Percentiles rank a stretch among this genome's conserved stretches.
Conservation (phyloP, 2,797 vertebrate genomes). For the Pelobates cultripes region DNA sequence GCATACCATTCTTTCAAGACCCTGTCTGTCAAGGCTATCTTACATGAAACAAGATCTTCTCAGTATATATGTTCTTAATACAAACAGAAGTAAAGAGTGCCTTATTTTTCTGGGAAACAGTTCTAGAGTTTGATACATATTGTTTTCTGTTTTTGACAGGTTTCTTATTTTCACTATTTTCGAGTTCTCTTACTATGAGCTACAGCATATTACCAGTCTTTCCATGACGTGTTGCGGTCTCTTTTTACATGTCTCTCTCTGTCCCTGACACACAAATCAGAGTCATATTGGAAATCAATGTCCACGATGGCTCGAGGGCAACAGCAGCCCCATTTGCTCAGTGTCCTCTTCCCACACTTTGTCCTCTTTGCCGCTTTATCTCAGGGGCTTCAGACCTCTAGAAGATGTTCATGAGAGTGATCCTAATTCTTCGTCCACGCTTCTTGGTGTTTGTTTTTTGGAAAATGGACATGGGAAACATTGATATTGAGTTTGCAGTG, state of each 20-base stretch:
- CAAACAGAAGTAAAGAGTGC: not conserved
- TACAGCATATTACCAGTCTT: not conserved
- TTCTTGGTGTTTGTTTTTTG: slow-evolving; percentile 53
- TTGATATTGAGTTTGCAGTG: slow-evolving; percentile 53
- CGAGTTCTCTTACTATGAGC: not conserved
- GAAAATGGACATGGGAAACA: slow-evolving; percentile 55
- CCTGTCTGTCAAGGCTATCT: too few relatives aligned
- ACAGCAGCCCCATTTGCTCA: slow-evolving; percentile 39
- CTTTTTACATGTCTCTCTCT: slow-evolving; percentile 20
- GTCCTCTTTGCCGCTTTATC: not conserved
- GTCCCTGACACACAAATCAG: slow-evolving; percentile 39
- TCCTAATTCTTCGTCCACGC: slow-evolving; percentile 48
- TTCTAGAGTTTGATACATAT: too few relatives aligned
- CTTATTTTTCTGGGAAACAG: not conserved
- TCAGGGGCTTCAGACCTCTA: slow-evolving; percentile 22
- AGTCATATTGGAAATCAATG: slow-evolving; percentile 52
- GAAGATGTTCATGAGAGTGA: slow-evolving; percentile 54
- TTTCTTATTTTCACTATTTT: too few relatives aligned
- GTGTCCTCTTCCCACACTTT: not conserved
- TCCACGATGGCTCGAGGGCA: slow-evolving; percentile 29
- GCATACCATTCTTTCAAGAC: too few relatives aligned
- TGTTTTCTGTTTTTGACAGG: too few relatives aligned
- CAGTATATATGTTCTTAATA: too few relatives aligned
- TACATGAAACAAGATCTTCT: too few relatives aligned
- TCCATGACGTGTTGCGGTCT: not conserved